Base-by-base conservation (phyloP, 2,888 invertebrate species). In the Epinotia brunnichana region DNA sequence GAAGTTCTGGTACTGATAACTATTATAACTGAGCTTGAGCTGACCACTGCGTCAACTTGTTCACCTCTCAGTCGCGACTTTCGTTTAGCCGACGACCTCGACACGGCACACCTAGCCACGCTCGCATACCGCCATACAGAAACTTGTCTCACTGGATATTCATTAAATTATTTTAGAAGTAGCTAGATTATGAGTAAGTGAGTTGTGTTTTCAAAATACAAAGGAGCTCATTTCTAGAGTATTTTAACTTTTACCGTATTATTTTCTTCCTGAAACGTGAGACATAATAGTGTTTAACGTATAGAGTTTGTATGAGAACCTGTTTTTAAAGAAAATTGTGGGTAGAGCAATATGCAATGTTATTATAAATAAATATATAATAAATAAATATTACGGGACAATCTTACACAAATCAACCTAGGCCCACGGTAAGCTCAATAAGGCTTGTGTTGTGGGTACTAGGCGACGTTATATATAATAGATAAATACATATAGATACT, bases 121-220 rank as follows among this genome's bases (percentile, higher is more conserved):
- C 86, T 90, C 90, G 87, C 92, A 92, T 90, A 88, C 92, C 91
- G 87, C 84, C 83, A 78, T 83, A 83, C 90, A 87, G 86, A 88
- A 90, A 89, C 90, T 84, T 81, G 87, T 87, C 87, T 86, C 79
- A 82, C 83, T 80, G 81, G 79, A 75, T 75, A 76, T 74, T 75
- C 73, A 70, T 70, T 67, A 60, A 61, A 63, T 70, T 64, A 57
- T 17, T 70, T 35, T 63, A 29, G 44, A 29, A 17, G 51, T 51
- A 39, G 3, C 21, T 51, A 39, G 9, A 41, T 62, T 56, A 63
- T 59, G 57, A 64, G 44, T 59, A 48, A 59, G 44, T 35, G 15
- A n/a, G 9, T 29, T 13, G 21, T 19, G 21, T 19, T 57, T 57
- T 57, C 29, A 29, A 29, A 57, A 15, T 48, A n/a, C n/a, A n/a